phyloP scores from a whole-genome alignment of 2,888 invertebrate species.

The Rhogogaster chlorosoma region DNA sequence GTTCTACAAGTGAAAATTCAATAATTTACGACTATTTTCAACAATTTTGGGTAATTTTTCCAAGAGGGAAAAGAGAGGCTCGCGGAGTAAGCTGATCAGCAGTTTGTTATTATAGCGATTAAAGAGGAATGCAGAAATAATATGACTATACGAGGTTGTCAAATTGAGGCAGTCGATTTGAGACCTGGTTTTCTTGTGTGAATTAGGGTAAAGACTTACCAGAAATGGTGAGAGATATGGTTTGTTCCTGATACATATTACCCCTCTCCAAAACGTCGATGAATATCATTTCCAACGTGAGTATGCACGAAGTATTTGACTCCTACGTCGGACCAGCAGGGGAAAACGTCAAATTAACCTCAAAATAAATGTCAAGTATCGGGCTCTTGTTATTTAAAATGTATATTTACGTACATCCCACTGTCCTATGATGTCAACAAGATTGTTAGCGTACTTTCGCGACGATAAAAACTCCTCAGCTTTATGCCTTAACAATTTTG shows the following conservation, averaged over 20 bases:
- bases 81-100: neutral
- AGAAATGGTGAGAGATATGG: constrained; percentile 71
- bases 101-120: neutral
- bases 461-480: constrained; percentile 86
- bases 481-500: constrained; percentile 84
- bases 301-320: constrained; percentile 80
- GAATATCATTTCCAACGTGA: constrained; percentile 87
- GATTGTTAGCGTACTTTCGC: constrained; percentile 83
- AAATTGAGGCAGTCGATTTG: neutral
- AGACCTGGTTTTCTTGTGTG: neutral
- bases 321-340: constrained; percentile 62
- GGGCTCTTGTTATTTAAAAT: neutral
- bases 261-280: constrained; percentile 84
- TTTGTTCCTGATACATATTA: constrained; percentile 82
- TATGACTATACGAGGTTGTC: neutral
- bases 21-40: neutral
- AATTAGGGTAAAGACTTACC: constrained; percentile 62
- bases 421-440: constrained; percentile 85
- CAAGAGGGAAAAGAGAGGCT: neutral
- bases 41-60: neutral
- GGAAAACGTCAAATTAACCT: constrained; percentile 64
- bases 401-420: constrained; percentile 81
- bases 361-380: constrained; percentile 43
- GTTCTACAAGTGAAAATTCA: constrained; percentile 70
- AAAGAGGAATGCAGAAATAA: neutral